These are phyloP conservation scores for Pterophyllum scalare DNA, from an alignment of 2,113 vertebrate species.

Conservation along the genomic window DNA sequence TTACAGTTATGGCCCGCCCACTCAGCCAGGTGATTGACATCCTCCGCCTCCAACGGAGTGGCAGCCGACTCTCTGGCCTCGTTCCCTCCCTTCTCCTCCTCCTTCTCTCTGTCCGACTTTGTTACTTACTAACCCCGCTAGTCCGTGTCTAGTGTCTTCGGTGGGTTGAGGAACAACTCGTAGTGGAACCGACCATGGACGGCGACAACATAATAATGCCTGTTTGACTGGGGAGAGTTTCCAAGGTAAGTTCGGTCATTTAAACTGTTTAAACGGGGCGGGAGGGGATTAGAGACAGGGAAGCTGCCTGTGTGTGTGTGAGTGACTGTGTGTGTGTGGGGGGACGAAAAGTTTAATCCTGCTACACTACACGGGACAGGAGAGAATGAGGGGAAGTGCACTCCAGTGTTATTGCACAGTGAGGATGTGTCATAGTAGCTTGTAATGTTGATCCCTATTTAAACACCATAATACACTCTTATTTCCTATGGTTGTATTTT, in stretches of 20 bases:
- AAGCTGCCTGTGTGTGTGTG: not conserved
- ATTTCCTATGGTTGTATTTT: not conserved
- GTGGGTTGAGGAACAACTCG: conserved; percentile 46
- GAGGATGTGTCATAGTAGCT: conserved; percentile 43
- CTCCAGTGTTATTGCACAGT: conserved; percentile 47
- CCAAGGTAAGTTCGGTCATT: conserved; percentile 60
- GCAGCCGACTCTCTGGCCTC: conserved; percentile 7
- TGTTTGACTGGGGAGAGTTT: conserved; percentile 58
- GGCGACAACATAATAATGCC: conserved; percentile 73
- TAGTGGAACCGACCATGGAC: conserved; percentile 65
- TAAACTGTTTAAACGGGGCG: not conserved
- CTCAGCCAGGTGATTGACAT: conserved; percentile 33
- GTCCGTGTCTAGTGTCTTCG: conserved; percentile 29
- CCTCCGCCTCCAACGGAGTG: conserved; percentile 40
- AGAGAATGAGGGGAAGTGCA: not conserved
- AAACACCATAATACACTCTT: not conserved
- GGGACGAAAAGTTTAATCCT: conserved; percentile 65
- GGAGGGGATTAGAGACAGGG: not conserved
- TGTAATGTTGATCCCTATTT: not conserved
- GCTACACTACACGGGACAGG: conserved; percentile 35
- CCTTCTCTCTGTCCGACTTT: conserved; percentile 28
- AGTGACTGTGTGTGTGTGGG: not conserved
- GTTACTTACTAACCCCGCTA: conserved; percentile 41
- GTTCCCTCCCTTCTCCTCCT: not conserved
- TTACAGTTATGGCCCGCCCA: conserved; percentile 56